Evolutionary conservation across 2,888 invertebrate genomes (phyloP).

Genomic region (Melikaiella ostensackeni): DNA sequence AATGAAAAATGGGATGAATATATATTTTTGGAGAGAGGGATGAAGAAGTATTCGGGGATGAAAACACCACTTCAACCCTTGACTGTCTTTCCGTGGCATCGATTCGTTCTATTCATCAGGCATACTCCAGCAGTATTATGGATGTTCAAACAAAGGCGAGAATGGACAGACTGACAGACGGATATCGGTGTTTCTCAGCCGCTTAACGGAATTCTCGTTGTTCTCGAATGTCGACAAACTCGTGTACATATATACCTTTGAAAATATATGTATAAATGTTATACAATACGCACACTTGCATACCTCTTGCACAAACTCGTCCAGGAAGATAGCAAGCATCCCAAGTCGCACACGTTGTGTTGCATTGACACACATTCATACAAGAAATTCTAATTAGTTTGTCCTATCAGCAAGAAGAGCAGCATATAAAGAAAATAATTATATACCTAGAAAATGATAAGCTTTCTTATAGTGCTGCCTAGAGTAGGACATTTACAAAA

Average conservation of each 20-base stretch:
- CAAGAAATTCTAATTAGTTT: constrained; percentile 27
- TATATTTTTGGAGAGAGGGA: not conserved
- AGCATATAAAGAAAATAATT: too few relatives aligned
- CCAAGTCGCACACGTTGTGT: not conserved
- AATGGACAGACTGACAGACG: constrained; percentile 52
- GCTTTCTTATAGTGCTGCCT: too few relatives aligned
- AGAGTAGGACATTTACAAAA: too few relatives aligned
- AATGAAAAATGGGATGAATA: not conserved
- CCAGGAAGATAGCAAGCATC: constrained; percentile 12
- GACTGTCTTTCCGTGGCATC: constrained; percentile 24
- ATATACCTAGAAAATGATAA: too few relatives aligned
- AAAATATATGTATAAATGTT: constrained; percentile 3
- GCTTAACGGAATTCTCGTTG: constrained; percentile 58
- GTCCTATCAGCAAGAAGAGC: not conserved
- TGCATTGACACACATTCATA: constrained; percentile 10
- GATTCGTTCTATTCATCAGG: constrained; percentile 35
- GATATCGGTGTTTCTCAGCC: constrained; percentile 63
- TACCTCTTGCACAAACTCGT: not conserved
- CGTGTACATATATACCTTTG: not conserved
- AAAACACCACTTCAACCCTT: not conserved
- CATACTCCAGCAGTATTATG: constrained; percentile 6
- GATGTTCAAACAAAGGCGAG: constrained; percentile 52
- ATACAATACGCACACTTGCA: not conserved
- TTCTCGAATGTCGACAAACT: constrained; percentile 45
- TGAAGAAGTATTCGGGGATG: not conserved